A percentile compares a stretch with the other conserved stretches of the same genome.
Conservation (phyloP, 2,888 invertebrate genomes). For the Nomada ruficornis region DNA sequence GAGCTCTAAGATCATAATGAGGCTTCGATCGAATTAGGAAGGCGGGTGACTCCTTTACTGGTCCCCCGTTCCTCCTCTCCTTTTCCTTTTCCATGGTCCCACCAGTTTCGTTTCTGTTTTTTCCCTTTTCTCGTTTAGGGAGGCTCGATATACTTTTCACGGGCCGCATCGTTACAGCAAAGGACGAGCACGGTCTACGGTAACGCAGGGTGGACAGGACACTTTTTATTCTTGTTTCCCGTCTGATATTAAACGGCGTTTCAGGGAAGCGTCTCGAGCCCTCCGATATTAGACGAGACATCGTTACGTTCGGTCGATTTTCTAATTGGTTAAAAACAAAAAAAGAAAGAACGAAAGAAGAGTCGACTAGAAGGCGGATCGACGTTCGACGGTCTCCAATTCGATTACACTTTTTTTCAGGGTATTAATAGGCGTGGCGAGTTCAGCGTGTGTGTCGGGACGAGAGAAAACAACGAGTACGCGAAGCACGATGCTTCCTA, state of each 20-base stretch:
- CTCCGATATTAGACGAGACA: constrained; percentile 52
- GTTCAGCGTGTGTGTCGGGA: neutral
- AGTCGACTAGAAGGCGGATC: constrained; percentile 17
- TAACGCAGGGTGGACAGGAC: constrained; percentile 51
- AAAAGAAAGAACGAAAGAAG: constrained; percentile 9
- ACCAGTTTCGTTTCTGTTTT: constrained; percentile 3
- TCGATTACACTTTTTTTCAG: constrained; percentile 3
- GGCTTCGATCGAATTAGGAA: constrained; percentile 80
- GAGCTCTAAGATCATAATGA: constrained; percentile 80
- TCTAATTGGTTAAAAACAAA: constrained; percentile 40
- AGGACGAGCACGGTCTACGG: constrained; percentile 32
- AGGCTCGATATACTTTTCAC: constrained; percentile 59
- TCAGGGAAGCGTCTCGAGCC: constrained; percentile 55
- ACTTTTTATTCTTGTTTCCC: constrained; percentile 29
- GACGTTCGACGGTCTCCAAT: constrained; percentile 25
- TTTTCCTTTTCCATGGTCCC: constrained; percentile 12
- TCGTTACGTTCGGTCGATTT: constrained; percentile 47
- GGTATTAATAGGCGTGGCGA: constrained; percentile 6
- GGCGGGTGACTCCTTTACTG: constrained; percentile 66
- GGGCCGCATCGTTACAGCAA: constrained; percentile 52
- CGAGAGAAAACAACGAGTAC: neutral
- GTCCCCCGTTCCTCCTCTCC: constrained; percentile 47
- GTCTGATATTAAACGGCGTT: constrained; percentile 62
- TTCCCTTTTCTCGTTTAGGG: constrained; percentile 29
- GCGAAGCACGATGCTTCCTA: neutral